Percentiles rank a stretch among this genome's conserved stretches.
These are phyloP conservation scores for Ceratina australensis DNA, from an alignment of 1,140 invertebrate genomes.

Conservation along the genomic window DNA sequence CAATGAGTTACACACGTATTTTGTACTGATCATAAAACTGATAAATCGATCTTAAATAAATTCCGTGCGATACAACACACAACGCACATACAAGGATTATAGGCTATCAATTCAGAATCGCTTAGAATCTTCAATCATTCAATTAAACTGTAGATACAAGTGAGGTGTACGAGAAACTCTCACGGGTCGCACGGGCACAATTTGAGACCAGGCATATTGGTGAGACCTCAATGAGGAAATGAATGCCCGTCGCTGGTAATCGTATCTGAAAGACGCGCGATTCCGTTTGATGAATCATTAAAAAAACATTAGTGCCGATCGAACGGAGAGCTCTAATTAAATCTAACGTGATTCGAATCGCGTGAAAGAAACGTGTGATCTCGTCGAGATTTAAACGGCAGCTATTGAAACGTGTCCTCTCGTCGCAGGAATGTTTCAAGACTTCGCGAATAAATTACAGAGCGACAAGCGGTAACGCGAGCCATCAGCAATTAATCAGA, in stretches of 20 bases:
- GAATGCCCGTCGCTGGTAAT: constrained; percentile 13
- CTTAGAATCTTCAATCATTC: neutral
- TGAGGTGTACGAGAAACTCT: neutral
- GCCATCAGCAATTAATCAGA: neutral
- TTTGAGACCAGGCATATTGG: neutral
- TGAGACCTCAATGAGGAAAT: constrained; percentile 1
- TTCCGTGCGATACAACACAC: neutral
- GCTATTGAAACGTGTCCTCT: neutral
- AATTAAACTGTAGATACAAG: neutral
- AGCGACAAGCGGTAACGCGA: neutral
- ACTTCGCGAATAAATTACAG: too few relatives aligned
- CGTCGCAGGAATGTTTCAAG: too few relatives aligned
- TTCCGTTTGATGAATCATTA: neutral
- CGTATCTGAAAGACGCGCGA: neutral
- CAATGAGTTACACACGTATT: neutral
- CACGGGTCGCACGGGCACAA: too few relatives aligned
- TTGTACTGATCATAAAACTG: too few relatives aligned
- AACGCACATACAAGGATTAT: too few relatives aligned
- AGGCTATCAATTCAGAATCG: neutral
- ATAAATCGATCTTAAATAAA: too few relatives aligned
- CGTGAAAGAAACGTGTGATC: neutral
- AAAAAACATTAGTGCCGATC: constrained; percentile 19
- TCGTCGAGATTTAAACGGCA: too few relatives aligned
- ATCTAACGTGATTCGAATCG: neutral
- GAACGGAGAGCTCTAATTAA: constrained; percentile 1